phyloP scores from a whole-genome alignment of 2,113 vertebrate species.

The Eurypyga helias region DNA sequence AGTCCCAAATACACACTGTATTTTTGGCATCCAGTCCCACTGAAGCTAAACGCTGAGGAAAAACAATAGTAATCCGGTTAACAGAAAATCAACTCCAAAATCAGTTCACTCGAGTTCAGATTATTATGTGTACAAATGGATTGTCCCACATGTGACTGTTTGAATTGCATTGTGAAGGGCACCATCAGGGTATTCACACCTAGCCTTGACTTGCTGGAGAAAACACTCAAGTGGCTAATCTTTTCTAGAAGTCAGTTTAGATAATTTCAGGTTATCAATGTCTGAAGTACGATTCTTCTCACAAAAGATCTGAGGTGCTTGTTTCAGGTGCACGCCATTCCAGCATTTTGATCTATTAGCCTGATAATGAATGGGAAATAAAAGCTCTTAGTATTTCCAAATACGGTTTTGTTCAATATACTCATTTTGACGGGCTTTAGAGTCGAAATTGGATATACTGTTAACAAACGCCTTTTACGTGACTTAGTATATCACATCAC shows the following conservation, averaged over 20 bases:
- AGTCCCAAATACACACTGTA: slow-evolving; percentile 95
- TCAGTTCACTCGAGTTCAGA: background rate
- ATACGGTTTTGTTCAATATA: background rate
- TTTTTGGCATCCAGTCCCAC: slow-evolving; percentile 97
- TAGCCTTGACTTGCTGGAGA: background rate
- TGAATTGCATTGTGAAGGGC: background rate
- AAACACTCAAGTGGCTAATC: background rate
- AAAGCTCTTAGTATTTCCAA: background rate
- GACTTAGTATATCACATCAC: background rate
- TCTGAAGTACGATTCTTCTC: background rate
- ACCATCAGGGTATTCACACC: background rate
- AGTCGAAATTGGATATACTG: background rate
- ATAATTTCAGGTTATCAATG: background rate
- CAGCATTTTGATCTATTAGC: background rate
- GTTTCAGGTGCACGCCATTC: background rate
- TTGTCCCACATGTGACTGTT: background rate
- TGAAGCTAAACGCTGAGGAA: slow-evolving; percentile 86
- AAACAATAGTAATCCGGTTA: slow-evolving; percentile 34
- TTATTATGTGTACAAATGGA: background rate
- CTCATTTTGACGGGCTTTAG: background rate
- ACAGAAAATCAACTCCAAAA: background rate
- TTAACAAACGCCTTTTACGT: background rate
- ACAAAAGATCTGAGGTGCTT: background rate
- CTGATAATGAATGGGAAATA: background rate
- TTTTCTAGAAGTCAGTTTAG: background rate